A percentile compares a stretch with the other conserved stretches of the same genome.
These are phyloP conservation scores for Sula dactylatra DNA, from an alignment of 2,113 vertebrate species.

Conservation along the genomic window DNA sequence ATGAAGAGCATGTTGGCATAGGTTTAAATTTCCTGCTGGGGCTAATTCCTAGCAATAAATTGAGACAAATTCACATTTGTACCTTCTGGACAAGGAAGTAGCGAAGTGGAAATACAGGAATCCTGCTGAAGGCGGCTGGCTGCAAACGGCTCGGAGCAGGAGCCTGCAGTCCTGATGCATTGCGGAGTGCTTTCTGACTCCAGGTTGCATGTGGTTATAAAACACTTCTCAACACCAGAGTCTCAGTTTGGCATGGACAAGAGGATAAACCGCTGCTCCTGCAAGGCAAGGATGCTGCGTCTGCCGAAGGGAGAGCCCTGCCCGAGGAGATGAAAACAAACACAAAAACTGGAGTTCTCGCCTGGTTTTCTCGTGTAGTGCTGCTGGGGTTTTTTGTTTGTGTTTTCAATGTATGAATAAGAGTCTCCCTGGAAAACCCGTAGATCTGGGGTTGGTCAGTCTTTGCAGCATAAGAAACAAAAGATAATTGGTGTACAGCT, in stretches of 20 bases:
- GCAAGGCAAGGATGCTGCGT: neutral
- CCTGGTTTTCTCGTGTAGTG: neutral
- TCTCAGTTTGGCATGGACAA: fast-evolving
- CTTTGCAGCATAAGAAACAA: neutral
- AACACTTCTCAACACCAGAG: neutral
- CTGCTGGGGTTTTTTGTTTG: neutral
- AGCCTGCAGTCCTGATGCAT: neutral
- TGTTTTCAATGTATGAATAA: neutral
- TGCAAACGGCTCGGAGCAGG: neutral
- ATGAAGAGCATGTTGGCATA: neutral
- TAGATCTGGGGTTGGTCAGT: neutral
- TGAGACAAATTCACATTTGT: neutral
- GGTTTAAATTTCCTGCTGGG: neutral
- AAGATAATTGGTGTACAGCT: neutral
- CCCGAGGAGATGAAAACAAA: fast-evolving
- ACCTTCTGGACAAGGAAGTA: neutral
- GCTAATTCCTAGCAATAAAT: neutral
- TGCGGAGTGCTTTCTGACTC: neutral
- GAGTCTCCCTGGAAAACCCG: neutral
- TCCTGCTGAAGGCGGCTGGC: neutral
- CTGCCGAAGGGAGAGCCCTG: neutral
- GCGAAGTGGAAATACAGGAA: neutral
- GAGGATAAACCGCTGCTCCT: neutral
- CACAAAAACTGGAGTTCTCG: neutral
- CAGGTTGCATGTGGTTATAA: neutral